Evolutionary conservation across 2,888 invertebrate species (phyloP).

Genomic region (Stomorhina lunata): DNA sequence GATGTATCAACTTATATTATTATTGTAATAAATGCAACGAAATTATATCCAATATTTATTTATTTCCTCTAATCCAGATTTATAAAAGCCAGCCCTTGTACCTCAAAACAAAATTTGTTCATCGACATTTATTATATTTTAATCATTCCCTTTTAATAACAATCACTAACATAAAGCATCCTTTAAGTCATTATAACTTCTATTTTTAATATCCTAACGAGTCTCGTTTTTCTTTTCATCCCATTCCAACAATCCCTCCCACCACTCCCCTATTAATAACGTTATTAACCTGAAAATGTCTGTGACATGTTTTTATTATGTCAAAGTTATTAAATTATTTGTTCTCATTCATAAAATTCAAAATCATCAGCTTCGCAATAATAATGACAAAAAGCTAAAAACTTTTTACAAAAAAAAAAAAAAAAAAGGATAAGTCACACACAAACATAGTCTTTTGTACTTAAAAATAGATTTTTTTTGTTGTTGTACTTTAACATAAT

Average conservation of each 20-base stretch:
- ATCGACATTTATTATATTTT: no score
- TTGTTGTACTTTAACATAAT: conserved; percentile 11
- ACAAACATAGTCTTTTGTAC: not conserved
- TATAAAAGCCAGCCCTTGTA: no score
- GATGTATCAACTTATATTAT: no score
- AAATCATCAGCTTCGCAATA: conserved; percentile 33
- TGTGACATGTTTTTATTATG: conserved; percentile 7
- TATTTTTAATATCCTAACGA: no score
- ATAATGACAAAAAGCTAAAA: not conserved
- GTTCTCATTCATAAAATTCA: conserved; percentile 8
- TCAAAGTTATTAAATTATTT: conserved; percentile 53
- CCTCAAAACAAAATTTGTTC: no score
- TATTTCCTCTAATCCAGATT: no score
- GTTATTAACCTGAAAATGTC: conserved; percentile 14
- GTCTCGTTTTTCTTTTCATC: no score
- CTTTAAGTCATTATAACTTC: no score
- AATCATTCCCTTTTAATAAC: no score
- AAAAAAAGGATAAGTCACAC: not conserved
- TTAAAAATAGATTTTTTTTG: not conserved
- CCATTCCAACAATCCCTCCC: not conserved
- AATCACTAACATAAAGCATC: no score
- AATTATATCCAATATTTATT: no score
- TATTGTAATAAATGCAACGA: no score
- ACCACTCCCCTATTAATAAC: not conserved
- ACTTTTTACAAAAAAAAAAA: not conserved